Percentiles rank a stretch among this genome's conserved stretches.
Evolutionary conservation across 2,888 invertebrate genomes (phyloP).

Genomic region (Melanchra persicariae): DNA sequence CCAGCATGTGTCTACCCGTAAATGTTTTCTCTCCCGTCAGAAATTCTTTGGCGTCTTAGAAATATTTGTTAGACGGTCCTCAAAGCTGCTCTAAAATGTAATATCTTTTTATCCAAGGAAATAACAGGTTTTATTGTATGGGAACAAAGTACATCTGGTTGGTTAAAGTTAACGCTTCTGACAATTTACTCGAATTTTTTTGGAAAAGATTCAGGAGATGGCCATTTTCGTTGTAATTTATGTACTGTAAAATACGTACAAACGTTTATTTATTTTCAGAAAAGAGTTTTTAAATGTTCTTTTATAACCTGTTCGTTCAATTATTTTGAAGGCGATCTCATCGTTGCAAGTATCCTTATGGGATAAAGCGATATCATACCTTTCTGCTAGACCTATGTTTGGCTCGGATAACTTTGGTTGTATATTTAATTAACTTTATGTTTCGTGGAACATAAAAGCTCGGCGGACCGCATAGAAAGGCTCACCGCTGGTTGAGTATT

Average conservation of each 20-base stretch:
- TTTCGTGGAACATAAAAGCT: constrained; percentile 52
- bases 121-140: constrained; percentile 33
- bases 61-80: constrained; percentile 58
- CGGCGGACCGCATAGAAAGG: constrained; percentile 41
- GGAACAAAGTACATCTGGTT: constrained; percentile 13
- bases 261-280: background rate
- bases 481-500: constrained; percentile 50
- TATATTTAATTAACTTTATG: constrained; percentile 58
- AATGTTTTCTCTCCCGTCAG: constrained; percentile 62
- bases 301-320: background rate
- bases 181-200: background rate
- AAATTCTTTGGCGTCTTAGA: constrained; percentile 64
- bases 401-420: constrained; percentile 35
- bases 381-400: constrained; percentile 10
- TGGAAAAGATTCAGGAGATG: background rate
- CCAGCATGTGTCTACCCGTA: constrained; percentile 66
- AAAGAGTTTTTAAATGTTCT: background rate
- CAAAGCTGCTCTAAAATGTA: constrained; percentile 61
- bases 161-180: background rate
- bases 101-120: constrained; percentile 56
- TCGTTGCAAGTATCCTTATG: constrained; percentile 3
- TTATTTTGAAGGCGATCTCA: constrained; percentile 14
- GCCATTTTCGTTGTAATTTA: background rate
- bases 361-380: constrained; percentile 7
- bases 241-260: background rate